Evolutionary conservation across 1,140 invertebrate genomes (phyloP).

Genomic region (Diabrotica undecimpunctata): DNA sequence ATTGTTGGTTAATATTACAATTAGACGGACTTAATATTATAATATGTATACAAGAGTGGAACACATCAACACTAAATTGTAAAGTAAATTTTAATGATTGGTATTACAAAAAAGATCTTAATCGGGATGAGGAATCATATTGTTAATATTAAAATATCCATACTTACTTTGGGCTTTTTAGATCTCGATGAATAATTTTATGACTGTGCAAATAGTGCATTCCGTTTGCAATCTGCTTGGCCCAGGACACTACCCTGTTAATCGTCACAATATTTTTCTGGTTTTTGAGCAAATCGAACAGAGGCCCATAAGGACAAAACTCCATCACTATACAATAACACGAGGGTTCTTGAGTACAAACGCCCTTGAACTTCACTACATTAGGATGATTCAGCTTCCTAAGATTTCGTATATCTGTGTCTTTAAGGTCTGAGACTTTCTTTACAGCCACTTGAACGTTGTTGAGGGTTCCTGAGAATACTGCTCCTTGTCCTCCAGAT

Average conservation of each 20-base stretch:
- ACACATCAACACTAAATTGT: no score
- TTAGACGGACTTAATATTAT: no score
- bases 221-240: constrained; percentile 91
- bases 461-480: constrained; percentile 84
- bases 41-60: no score
- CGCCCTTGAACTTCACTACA: constrained; percentile 89
- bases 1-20: no score
- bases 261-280: constrained; percentile 76
- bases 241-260: constrained; percentile 82
- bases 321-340: constrained; percentile 98
- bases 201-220: constrained; percentile 95
- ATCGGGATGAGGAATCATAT: no score
- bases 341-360: constrained; percentile 71
- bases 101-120: no score
- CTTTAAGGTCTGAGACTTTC: constrained; percentile 88
- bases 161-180: constrained; percentile 93
- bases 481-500: constrained; percentile 93
- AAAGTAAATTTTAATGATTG: no score
- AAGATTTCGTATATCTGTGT: constrained; percentile 93
- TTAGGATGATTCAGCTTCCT: constrained; percentile 94
- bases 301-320: constrained; percentile 90
- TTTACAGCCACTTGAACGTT: constrained; percentile 92
- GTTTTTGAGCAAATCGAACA: constrained; percentile 84
- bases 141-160: no score
- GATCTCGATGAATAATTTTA: constrained; percentile 96